Evolutionary conservation across 2,888 invertebrate species (phyloP).

Genomic region (Cryptophagus acutangulus): DNA sequence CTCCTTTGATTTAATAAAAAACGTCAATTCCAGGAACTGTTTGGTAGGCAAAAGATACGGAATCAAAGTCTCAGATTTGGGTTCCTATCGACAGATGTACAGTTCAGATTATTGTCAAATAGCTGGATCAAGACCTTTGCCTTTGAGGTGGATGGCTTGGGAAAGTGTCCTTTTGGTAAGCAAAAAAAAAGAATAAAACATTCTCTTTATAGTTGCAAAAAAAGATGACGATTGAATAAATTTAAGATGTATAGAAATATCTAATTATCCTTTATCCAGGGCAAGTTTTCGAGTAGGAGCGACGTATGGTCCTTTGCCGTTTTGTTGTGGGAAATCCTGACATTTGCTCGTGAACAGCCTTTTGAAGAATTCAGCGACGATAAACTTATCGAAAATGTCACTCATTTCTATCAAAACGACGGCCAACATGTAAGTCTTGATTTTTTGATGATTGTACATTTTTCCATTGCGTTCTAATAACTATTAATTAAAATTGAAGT

Average conservation of each 20-base stretch:
- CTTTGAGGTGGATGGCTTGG: slow-evolving; percentile 87
- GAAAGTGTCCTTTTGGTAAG: slow-evolving; percentile 72
- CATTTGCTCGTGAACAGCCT: slow-evolving; percentile 77
- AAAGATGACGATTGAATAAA: neutral
- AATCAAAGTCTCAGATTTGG: slow-evolving; percentile 72
- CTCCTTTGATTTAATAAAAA: too few relatives aligned
- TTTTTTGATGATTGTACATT: neutral
- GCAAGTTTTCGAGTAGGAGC: slow-evolving; percentile 75
- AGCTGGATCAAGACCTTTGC: slow-evolving; percentile 65
- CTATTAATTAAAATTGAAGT: too few relatives aligned
- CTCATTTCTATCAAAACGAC: slow-evolving; percentile 70
- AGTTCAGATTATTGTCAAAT: slow-evolving; percentile 73
- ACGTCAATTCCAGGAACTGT: slow-evolving; percentile 71
- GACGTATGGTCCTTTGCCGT: slow-evolving; percentile 89
- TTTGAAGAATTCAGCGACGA: slow-evolving; percentile 75
- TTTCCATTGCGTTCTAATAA: neutral
- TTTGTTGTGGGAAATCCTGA: slow-evolving; percentile 82
- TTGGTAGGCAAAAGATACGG: slow-evolving; percentile 69
- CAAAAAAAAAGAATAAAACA: too few relatives aligned
- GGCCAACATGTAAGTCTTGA: slow-evolving; percentile 59
- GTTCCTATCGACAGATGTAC: slow-evolving; percentile 66
- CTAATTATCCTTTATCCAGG: slow-evolving; percentile 50
- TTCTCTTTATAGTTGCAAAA: neutral
- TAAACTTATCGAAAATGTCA: slow-evolving; percentile 77
- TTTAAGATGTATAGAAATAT: neutral